Percentiles rank a stretch among this genome's conserved stretches.
Conservation (phyloP, 1,140 invertebrate species). For the Leucophenga varia region DNA sequence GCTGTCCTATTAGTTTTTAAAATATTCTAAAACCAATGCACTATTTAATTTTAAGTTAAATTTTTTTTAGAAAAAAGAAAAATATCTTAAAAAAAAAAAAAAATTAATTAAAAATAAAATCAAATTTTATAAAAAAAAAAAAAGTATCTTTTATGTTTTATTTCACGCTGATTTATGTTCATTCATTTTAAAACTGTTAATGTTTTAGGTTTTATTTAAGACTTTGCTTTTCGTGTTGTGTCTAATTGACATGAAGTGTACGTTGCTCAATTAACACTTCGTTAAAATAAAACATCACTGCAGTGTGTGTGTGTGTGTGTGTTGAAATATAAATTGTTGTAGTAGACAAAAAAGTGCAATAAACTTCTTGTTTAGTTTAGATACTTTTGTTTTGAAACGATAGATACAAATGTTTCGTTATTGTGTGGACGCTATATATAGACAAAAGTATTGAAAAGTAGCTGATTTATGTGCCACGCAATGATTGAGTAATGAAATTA, state of each 20-base stretch:
- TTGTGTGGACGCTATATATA: slow-evolving; percentile 18
- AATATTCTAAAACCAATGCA: too few species aligned
- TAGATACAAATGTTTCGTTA: too few species aligned
- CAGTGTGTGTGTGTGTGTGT: not conserved
- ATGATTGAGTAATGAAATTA: not conserved
- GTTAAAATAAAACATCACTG: slow-evolving; percentile 38
- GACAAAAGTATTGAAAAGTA: slow-evolving; percentile 24
- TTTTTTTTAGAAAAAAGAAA: slow-evolving; percentile 33
- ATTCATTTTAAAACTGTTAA: too few species aligned
- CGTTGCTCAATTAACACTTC: slow-evolving; percentile 46
- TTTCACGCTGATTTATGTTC: too few species aligned
- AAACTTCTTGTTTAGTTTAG: slow-evolving; percentile 44
- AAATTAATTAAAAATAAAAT: slow-evolving; percentile 36
- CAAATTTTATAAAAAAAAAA: slow-evolving; percentile 38
- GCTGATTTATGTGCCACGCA: slow-evolving; percentile 15
- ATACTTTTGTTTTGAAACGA: slow-evolving; percentile 27
- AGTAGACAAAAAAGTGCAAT: slow-evolving; percentile 36
- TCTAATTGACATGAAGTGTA: slow-evolving; percentile 40
- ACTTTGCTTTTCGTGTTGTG: not conserved
- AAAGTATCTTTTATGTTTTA: not conserved
- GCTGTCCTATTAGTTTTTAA: slow-evolving; percentile 45
- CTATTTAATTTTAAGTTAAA: too few species aligned
- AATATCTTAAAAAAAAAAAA: slow-evolving; percentile 40
- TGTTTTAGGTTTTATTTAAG: too few species aligned
- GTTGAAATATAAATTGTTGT: not conserved